Evolutionary conservation across 23 tunicate species (phyloP).

Genomic region (Ascidia mentula): DNA sequence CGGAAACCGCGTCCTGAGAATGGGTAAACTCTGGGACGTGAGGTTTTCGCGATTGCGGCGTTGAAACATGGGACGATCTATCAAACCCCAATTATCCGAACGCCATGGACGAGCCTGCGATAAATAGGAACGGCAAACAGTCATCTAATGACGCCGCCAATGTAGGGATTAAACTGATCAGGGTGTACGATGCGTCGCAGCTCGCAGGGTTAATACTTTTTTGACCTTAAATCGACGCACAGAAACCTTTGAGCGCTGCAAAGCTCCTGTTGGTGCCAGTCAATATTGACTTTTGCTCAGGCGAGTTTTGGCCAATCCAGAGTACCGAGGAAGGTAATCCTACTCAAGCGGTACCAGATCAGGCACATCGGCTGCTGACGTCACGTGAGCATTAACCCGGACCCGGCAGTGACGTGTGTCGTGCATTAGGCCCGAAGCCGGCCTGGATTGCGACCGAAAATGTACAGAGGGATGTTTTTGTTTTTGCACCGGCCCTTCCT

Average conservation of each 20-base stretch:
- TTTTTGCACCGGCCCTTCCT: not conserved
- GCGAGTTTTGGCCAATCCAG: no score
- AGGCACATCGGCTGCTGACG: not conserved
- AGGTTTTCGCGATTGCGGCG: not conserved
- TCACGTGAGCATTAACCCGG: not conserved
- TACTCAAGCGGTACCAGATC: not conserved
- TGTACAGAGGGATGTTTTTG: not conserved
- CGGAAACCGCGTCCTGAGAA: constrained; percentile 4
- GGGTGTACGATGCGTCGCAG: no score
- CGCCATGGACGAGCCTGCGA: not conserved
- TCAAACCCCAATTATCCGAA: not conserved
- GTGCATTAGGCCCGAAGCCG: not conserved
- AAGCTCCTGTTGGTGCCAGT: no score
- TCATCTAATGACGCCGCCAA: no score
- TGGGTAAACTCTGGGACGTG: no score
- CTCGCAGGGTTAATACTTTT: no score
- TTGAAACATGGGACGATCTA: not conserved
- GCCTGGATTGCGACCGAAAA: not conserved
- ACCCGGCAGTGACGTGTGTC: not conserved
- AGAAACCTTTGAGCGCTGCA: no score
- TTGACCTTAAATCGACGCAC: no score
- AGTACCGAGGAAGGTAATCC: not conserved
- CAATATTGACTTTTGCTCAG: not conserved
- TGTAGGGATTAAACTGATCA: no score
- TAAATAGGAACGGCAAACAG: no score